Base-by-base conservation (phyloP, 53 echinoderm and acorn worm genomes). In the Stichopus horrens region DNA sequence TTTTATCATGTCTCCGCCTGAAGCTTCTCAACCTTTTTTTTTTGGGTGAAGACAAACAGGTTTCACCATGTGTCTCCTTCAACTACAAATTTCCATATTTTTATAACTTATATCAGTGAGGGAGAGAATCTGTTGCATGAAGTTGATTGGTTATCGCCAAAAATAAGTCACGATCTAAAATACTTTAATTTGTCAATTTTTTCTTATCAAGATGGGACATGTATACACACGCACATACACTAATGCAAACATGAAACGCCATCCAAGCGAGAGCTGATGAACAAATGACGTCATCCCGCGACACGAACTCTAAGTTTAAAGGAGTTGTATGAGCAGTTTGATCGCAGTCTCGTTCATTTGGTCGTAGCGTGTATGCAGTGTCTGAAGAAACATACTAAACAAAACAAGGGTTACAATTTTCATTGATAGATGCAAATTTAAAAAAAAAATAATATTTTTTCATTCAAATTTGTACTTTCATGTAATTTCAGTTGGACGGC, bases 221-320 rank as follows among this genome's bases (percentile, higher is more conserved):
- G 71, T 71, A 71, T 81, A 58, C 19, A 23, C 81, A 81, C 81
- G 81, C 58, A 56, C 58, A 81, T 55, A 80, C 71, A 14, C 14
- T 53, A 56, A 81, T 56, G 57, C 81, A 81, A 81, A 81, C 57
- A 81, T 21, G 81, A 81, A 55, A n/a, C 81, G 58, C 81, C 57
- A 22, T 55, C 57, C 81, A 81, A 19, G 81, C 56, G 81, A 57
- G 55, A 81, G 81, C 81, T 57, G 20, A 21, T 19, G 54, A 81
- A 21, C 21, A 21, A 22, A 56, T 81, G 81, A 81, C 81, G 81
- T 81, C 81, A 81, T 81, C 6, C 3, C 56, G 56, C 7, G 10
- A 7, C 81, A 81, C 81, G 81, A 81, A 81, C 81, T 81, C 9
- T n/a, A 71, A 71, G 18, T 71, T 37, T 71, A 71, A 71, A 71